Base-by-base conservation (phyloP, 2,888 invertebrate species). In the Sicus ferrugineus region DNA sequence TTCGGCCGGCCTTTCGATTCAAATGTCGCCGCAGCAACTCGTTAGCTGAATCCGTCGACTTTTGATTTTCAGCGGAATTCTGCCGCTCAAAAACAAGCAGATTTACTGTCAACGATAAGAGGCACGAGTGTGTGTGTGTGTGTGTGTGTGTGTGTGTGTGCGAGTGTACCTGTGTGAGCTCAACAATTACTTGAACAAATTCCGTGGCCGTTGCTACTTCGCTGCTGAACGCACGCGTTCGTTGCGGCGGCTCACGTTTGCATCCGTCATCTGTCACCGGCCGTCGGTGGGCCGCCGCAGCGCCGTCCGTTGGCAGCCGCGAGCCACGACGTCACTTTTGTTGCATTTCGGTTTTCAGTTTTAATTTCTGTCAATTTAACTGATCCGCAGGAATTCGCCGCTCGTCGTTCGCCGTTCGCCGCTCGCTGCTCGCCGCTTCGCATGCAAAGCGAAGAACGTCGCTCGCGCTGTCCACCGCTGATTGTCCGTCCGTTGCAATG, bases 321-420 rank as follows among this genome's bases (percentile, higher is more conserved):
- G 46, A 56, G 54, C 52, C 38, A n/a, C 19, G 52, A 68, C 63
- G 63, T 68, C 68, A 68, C 68, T 68, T 68, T 68, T 68, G 52
- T 63, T 68, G 67, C 50, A 31, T 67, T 67, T 59, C 46, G 30
- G 58, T 54, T 67, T 67, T 67, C 42, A 38, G 59, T 68, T 68
- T 54, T 68, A 63, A 68, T 63, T 68, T 56, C 54, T 56, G 63
- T 68, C 63, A 63, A 68, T 68, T 68, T 68, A 56, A 30, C 38
- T 63, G 68, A 68, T 61, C 46, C 48, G 30, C 28, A 7, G 63
- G 63, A 63, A 68, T 68, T 14, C n/a, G 23, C 31, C 21, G 14
- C 6, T 3, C 34, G 59, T 16, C n/a, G n/a, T n/a, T n/a, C n/a
- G n/a, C n/a, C n/a, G n/a, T n/a, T n/a, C n/a, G n/a, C n/a, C n/a